Percentiles rank a stretch among this genome's conserved stretches.
Conservation (phyloP, 2,113 vertebrate species). For the Sporophila hypoxantha region DNA sequence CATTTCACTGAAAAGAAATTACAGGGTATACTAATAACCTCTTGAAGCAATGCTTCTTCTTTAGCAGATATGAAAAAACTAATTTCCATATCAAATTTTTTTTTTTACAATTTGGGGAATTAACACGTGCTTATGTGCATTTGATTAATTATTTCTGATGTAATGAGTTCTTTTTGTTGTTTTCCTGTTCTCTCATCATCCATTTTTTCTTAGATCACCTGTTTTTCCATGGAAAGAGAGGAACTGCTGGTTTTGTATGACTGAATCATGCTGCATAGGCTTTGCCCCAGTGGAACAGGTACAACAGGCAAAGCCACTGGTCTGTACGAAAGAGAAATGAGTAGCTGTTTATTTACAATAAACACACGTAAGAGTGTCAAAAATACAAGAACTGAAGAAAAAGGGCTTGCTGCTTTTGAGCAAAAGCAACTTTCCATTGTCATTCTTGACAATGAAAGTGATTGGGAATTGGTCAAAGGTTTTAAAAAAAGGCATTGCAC, state of each 20-base stretch:
- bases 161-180: background rate
- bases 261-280: background rate
- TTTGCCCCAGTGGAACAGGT: background rate
- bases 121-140: background rate
- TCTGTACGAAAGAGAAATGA: background rate
- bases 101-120: background rate
- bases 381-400: background rate
- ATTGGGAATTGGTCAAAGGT: background rate
- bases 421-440: background rate
- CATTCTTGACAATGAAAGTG: background rate
- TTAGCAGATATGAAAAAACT: background rate
- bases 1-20: background rate
- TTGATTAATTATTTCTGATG: background rate
- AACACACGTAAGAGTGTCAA: background rate
- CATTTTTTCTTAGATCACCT: background rate
- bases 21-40: background rate
- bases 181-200: background rate
- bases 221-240: background rate
- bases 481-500: rapidly evolving
- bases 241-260: background rate
- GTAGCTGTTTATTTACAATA: background rate
- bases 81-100: background rate
- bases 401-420: background rate
- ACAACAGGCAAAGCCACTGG: background rate
- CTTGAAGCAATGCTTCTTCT: background rate